These are phyloP conservation scores for Etia nguti DNA, from an alignment of 2,113 vertebrate species.

Conservation along the genomic window DNA sequence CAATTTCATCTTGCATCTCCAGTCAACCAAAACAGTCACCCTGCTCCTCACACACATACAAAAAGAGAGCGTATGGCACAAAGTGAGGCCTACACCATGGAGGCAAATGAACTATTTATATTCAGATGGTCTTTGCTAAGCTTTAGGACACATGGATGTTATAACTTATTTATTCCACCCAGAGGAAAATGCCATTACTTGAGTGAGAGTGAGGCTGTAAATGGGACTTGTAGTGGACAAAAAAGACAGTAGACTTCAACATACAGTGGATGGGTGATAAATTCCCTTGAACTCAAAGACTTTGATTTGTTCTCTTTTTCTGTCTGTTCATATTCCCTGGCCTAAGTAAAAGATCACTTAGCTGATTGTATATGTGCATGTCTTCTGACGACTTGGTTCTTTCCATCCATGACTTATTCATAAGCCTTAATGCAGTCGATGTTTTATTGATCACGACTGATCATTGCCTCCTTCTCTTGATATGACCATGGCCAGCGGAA, in stretches of 20 bases:
- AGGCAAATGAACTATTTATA: constrained; percentile 64
- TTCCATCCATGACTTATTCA: constrained; percentile 65
- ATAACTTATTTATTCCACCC: constrained; percentile 58
- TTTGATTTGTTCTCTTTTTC: constrained; percentile 34
- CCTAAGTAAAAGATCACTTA: constrained; percentile 36
- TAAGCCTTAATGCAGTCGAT: constrained; percentile 65
- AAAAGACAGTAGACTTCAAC: constrained; percentile 14
- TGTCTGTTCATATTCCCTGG: constrained; percentile 32
- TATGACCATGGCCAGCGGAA: constrained; percentile 40
- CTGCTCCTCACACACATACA: background rate
- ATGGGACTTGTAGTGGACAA: background rate
- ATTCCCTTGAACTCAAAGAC: constrained; percentile 32
- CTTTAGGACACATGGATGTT: constrained; percentile 51
- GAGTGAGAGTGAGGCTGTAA: background rate
- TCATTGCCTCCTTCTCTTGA: constrained; percentile 52
- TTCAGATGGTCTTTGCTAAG: constrained; percentile 51
- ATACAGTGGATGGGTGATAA: constrained; percentile 32
- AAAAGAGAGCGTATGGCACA: constrained; percentile 13
- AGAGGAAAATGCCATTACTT: constrained; percentile 36
- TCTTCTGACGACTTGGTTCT: constrained; percentile 24
- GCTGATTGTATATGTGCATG: constrained; percentile 6
- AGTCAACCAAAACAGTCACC: constrained; percentile 46
- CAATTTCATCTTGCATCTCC: constrained; percentile 41
- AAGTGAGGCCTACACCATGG: background rate
- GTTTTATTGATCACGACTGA: constrained; percentile 70